Conservation (phyloP, 2,888 invertebrate species). For the Esperia sulphurella region DNA sequence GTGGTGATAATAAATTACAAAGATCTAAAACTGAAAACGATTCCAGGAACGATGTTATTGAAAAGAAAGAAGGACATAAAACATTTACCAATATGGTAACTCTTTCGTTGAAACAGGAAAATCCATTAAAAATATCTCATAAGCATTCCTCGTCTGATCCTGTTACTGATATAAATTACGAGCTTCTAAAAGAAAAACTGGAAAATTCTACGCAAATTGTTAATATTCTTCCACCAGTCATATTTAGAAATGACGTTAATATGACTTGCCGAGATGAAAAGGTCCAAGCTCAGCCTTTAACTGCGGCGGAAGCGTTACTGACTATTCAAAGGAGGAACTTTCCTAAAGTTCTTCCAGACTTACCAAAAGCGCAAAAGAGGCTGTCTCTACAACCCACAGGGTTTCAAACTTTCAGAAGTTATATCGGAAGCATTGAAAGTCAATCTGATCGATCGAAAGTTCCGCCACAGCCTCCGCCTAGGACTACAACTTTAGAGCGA, state of each 20-base stretch:
- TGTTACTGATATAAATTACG: constrained; percentile 79
- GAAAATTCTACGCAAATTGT: constrained; percentile 37
- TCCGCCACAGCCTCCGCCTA: constrained; percentile 87
- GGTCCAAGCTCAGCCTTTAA: constrained; percentile 56
- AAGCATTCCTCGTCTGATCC: constrained; percentile 85
- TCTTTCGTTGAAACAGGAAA: constrained; percentile 45
- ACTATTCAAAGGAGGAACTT: constrained; percentile 88
- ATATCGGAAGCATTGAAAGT: constrained; percentile 42
- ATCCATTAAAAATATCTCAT: constrained; percentile 77
- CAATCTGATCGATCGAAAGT: constrained; percentile 58
- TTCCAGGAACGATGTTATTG: constrained; percentile 25
- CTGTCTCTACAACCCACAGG: constrained; percentile 81
- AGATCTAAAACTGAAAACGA: constrained; percentile 68
- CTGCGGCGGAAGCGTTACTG: constrained; percentile 84
- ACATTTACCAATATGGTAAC: constrained; percentile 63
- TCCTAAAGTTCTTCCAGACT: constrained; percentile 92
- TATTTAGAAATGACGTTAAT: constrained; percentile 82
- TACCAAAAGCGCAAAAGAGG: constrained; percentile 80
- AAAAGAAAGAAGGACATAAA: constrained; percentile 30
- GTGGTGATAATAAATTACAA: constrained; percentile 42
- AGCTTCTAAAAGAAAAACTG: constrained; percentile 50
- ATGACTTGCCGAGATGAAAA: constrained; percentile 85
- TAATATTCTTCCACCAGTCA: constrained; percentile 63
- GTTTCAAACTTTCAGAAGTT: constrained; percentile 61
- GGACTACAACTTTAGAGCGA: constrained; percentile 84